A percentile compares a stretch with the other conserved stretches of the same genome.
These are phyloP conservation scores for Oreochromis niloticus DNA, from an alignment of 2,113 vertebrate genomes.

Conservation along the genomic window DNA sequence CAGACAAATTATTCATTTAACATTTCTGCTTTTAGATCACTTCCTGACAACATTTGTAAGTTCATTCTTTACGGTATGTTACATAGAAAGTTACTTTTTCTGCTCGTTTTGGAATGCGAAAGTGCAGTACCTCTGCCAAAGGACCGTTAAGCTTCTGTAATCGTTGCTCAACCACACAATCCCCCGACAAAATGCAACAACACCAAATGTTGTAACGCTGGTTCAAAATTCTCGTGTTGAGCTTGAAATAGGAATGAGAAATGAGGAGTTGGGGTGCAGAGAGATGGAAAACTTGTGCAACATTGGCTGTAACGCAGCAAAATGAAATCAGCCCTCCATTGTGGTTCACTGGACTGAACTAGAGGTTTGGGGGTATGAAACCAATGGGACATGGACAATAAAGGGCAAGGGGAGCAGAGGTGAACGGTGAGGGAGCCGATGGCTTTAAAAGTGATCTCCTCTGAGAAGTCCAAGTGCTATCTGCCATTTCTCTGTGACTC, in stretches of 20 bases:
- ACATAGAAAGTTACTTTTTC: background rate
- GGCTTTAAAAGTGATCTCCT: background rate
- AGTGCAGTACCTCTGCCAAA: background rate
- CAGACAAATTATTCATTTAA: background rate
- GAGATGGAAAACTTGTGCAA: slow-evolving; percentile 6
- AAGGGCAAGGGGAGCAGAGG: background rate
- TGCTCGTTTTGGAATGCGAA: background rate
- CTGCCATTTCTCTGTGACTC: background rate
- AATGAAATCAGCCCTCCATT: background rate
- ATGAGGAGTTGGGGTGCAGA: background rate
- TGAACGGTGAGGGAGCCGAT: background rate
- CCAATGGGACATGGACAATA: background rate
- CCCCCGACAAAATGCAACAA: background rate
- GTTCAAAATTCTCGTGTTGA: background rate
- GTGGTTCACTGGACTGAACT: background rate
- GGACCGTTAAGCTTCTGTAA: background rate
- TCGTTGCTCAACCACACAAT: background rate
- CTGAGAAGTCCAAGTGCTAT: background rate
- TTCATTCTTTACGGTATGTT: background rate
- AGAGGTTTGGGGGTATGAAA: background rate
- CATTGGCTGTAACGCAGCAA: background rate
- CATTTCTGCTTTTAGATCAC: background rate
- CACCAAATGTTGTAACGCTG: background rate
- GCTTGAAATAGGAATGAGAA: background rate
- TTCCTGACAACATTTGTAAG: background rate